These are phyloP conservation scores for Julus scanicus DNA, from an alignment of 2,888 invertebrate genomes.

Conservation along the genomic window DNA sequence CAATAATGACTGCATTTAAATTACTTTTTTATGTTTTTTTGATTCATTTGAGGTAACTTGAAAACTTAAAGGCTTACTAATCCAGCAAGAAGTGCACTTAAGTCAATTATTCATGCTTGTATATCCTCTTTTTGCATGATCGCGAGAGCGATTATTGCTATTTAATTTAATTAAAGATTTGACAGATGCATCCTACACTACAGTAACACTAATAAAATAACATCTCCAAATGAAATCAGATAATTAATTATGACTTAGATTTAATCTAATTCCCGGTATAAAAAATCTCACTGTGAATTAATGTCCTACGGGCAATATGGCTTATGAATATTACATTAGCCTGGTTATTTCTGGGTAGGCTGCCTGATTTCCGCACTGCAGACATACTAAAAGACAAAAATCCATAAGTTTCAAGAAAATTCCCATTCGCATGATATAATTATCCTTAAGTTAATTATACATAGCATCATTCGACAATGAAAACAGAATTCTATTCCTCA, in stretches of 20 bases:
- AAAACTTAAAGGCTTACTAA: no score
- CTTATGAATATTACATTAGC: background rate
- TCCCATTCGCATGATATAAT: background rate
- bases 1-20: background rate
- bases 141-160: background rate
- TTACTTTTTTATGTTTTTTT: background rate
- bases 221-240: background rate
- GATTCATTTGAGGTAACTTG: no score
- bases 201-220: background rate
- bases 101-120: background rate
- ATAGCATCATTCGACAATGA: background rate
- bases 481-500: background rate
- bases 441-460: constrained; percentile 23
- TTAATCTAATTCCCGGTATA: background rate
- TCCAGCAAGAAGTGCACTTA: background rate
- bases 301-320: background rate
- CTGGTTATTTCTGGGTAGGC: background rate
- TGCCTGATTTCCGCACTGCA: constrained; percentile 27
- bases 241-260: constrained; percentile 3
- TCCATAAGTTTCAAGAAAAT: background rate
- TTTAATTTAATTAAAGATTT: constrained; percentile 2
- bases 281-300: background rate
- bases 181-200: background rate
- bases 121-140: background rate
- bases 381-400: constrained; percentile 29